These are phyloP conservation scores for Nymphalis c-album DNA, from an alignment of 2,888 invertebrate species.

Conservation along the genomic window DNA sequence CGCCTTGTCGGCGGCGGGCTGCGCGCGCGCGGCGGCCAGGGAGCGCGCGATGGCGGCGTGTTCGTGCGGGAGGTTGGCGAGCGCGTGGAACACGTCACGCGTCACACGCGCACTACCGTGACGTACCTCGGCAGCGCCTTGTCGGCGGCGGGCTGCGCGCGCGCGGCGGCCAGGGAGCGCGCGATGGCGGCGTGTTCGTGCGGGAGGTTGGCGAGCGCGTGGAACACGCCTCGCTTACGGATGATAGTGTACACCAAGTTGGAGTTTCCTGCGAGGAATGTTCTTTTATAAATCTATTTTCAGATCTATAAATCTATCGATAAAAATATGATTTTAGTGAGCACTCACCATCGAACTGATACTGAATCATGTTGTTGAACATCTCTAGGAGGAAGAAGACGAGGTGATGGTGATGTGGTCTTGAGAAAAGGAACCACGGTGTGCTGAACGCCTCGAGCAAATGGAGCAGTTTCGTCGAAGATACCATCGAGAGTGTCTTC, in stretches of 20 bases:
- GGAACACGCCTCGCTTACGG: constrained; percentile 98
- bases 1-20: constrained; percentile 20
- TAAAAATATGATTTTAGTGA: too few species aligned
- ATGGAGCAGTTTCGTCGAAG: constrained; percentile 97
- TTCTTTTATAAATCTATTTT: too few species aligned
- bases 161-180: constrained; percentile 81
- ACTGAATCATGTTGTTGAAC: constrained; percentile 99
- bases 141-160: constrained; percentile 46
- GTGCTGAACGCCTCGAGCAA: constrained; percentile 98
- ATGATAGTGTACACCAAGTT: constrained; percentile 99
- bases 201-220: constrained; percentile 97
- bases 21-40: too few species aligned
- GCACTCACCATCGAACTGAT: constrained; percentile 95
- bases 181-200: constrained; percentile 95
- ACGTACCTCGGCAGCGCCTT: constrained; percentile 49
- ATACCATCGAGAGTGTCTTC: constrained; percentile 99
- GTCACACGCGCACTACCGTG: background rate
- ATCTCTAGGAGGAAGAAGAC: constrained; percentile 99
- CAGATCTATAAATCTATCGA: too few species aligned
- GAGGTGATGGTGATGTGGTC: constrained; percentile 97
- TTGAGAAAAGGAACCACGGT: constrained; percentile 99
- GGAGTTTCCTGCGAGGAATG: constrained; percentile 88
- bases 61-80: too few species aligned
- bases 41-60: too few species aligned
- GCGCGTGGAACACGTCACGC: background rate